These are phyloP conservation scores for Octomys mimax DNA, from an alignment of 2,797 vertebrate species.

Conservation along the genomic window DNA sequence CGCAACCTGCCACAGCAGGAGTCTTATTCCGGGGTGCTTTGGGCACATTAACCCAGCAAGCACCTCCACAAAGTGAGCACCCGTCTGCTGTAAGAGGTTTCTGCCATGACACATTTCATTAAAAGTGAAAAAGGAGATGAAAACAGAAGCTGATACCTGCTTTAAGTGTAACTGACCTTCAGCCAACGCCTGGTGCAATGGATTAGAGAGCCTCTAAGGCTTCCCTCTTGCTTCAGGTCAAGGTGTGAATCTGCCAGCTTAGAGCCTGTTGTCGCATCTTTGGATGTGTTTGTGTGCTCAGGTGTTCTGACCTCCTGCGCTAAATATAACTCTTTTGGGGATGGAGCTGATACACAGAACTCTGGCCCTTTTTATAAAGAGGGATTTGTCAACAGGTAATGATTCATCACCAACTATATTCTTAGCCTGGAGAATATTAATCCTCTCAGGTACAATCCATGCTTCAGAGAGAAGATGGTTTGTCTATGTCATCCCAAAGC, in stretches of 20 bases:
- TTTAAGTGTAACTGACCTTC: constrained; percentile 6
- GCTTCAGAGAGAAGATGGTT: background rate
- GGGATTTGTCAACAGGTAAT: background rate
- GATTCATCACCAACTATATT: constrained; percentile 15
- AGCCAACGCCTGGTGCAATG: background rate
- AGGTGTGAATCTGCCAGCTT: constrained; percentile 1
- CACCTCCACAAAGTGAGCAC: constrained; percentile 14
- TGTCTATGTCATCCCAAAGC: background rate
- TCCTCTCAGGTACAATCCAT: constrained; percentile 3
- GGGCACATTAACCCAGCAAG: constrained; percentile 44
- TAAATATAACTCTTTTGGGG: constrained; percentile 51
- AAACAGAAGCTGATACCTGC: constrained; percentile 13
- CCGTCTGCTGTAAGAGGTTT: constrained; percentile 51
- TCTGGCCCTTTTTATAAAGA: constrained; percentile 16
- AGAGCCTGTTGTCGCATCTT: background rate
- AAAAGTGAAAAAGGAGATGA: constrained; percentile 54
- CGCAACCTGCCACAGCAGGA: too few relatives aligned
- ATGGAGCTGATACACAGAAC: constrained; percentile 3
- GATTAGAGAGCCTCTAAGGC: background rate
- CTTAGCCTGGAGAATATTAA: constrained; percentile 7
- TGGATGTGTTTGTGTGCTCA: background rate
- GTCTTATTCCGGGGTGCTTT: background rate
- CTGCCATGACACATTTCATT: constrained; percentile 45
- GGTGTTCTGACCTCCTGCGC: constrained; percentile 47
- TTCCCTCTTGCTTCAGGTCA: background rate